These are phyloP conservation scores for Pteronotus mesoamericanus DNA, from an alignment of 2,797 vertebrate species.

Conservation along the genomic window DNA sequence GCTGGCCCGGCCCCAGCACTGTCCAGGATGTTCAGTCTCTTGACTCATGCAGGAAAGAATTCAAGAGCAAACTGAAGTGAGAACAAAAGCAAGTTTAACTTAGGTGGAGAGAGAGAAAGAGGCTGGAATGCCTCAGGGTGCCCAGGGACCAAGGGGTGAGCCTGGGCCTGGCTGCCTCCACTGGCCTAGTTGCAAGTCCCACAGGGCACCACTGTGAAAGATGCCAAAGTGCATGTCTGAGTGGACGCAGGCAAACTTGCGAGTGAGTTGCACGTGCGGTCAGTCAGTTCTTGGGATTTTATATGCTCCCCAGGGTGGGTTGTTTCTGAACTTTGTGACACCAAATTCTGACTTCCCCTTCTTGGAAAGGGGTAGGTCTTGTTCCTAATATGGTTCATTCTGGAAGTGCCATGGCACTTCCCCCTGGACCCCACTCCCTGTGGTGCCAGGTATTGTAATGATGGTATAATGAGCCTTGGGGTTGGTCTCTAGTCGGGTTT, in stretches of 20 bases:
- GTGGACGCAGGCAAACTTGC: background rate
- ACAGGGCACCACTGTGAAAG: background rate
- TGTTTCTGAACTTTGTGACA: background rate
- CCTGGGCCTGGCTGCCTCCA: background rate
- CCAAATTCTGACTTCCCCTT: background rate
- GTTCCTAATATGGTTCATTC: background rate
- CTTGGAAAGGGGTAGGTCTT: too few relatives aligned
- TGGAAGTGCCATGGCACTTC: background rate
- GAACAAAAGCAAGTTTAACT: background rate
- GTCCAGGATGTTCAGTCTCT: background rate
- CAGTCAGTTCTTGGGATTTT: background rate
- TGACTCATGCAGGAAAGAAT: background rate
- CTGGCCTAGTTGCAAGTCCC: background rate
- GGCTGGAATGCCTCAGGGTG: background rate
- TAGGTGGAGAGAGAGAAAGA: background rate
- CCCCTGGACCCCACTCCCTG: background rate
- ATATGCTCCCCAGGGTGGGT: background rate
- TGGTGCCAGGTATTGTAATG: background rate
- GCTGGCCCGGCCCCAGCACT: background rate
- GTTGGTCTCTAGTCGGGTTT: background rate
- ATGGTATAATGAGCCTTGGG: background rate
- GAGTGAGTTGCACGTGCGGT: background rate
- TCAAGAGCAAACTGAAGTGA: background rate
- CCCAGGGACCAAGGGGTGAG: background rate
- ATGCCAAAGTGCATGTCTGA: background rate